A percentile compares a stretch with the other conserved stretches of the same genome.
Conservation (phyloP, 2,888 invertebrate genomes). For the Drosophila melanocephala region DNA sequence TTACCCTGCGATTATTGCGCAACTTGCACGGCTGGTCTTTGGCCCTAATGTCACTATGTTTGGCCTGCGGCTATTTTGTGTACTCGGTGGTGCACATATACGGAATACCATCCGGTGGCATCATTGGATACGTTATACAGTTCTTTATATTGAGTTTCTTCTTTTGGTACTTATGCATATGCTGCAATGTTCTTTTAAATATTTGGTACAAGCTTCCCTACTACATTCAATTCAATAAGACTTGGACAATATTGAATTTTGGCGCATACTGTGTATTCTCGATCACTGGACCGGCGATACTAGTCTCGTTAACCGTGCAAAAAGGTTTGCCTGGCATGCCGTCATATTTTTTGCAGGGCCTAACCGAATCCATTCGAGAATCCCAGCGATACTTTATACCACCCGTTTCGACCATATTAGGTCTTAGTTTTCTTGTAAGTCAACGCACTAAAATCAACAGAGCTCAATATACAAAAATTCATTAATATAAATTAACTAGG, state of each 20-base stretch:
- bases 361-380: constrained; percentile 84
- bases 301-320: constrained; percentile 81
- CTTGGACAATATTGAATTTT: constrained; percentile 70
- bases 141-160: constrained; percentile 84
- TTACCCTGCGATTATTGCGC: constrained; percentile 75
- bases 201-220: constrained; percentile 83
- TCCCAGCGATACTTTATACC: constrained; percentile 85
- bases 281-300: constrained; percentile 74
- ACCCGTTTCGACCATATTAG: constrained; percentile 81
- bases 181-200: constrained; percentile 83
- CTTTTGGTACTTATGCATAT: constrained; percentile 83
- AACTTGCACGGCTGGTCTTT: constrained; percentile 84
- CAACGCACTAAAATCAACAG: background rate
- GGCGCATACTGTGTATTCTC: constrained; percentile 72
- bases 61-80: constrained; percentile 83
- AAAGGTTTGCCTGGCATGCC: constrained; percentile 85
- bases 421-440: constrained; percentile 77
- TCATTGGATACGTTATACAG: constrained; percentile 83
- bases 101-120: constrained; percentile 68
- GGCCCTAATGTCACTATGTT: constrained; percentile 82
- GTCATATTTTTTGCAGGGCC: constrained; percentile 84
- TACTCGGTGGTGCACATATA: constrained; percentile 83
- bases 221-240: constrained; percentile 68
- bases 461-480: background rate
- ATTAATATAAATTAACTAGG: constrained; percentile 48